Conservation (phyloP, 1,140 invertebrate genomes). For the Chelonus insularis region DNA sequence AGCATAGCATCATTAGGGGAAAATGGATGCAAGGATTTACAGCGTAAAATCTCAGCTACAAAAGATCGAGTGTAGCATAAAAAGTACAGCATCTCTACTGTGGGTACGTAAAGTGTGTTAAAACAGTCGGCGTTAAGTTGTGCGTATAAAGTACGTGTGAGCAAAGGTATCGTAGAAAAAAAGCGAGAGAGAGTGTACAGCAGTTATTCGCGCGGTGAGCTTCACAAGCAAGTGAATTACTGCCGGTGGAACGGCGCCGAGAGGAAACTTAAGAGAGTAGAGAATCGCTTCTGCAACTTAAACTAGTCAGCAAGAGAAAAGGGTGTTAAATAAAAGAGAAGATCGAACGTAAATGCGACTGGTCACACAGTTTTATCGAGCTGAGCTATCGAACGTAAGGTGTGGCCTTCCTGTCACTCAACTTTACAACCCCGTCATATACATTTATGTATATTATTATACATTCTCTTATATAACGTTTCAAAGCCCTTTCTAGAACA, state of each 20-base stretch:
- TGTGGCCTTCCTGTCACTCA: not conserved
- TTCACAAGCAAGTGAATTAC: constrained; percentile 25
- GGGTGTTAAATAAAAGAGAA: constrained; percentile 4
- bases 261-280: not conserved
- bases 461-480: no score
- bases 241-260: constrained; percentile 14
- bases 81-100: no score
- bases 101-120: not conserved
- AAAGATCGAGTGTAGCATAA: no score
- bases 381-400: not conserved
- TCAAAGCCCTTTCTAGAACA: constrained; percentile 5
- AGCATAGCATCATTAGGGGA: no score
- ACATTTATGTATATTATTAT: no score
- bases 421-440: not conserved
- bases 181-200: not conserved
- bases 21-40: no score
- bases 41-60: no score
- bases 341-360: not conserved
- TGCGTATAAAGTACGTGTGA: constrained; percentile 3
- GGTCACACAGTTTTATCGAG: not conserved
- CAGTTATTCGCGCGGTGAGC: constrained; percentile 23
- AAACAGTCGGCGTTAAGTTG: constrained; percentile 15
- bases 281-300: not conserved
- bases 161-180: not conserved
- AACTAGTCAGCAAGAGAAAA: not conserved